A percentile compares a stretch with the other conserved stretches of the same genome.
Evolutionary conservation across 2,888 invertebrate genomes (phyloP).

Genomic region (Stenodera caucasica): DNA sequence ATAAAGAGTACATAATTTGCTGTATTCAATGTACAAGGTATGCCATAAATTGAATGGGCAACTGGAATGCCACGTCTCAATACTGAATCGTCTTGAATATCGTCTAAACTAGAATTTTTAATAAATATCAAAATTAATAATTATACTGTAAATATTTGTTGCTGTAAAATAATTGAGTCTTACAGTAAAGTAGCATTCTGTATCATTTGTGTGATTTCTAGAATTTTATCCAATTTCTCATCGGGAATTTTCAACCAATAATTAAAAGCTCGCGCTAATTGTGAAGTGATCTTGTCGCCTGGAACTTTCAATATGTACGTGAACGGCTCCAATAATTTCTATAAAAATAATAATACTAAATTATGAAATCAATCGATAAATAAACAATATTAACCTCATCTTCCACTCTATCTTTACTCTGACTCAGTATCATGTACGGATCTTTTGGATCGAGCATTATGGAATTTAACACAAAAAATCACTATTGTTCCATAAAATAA

Average conservation of each 20-base stretch:
- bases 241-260: slow-evolving; percentile 90
- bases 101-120: slow-evolving; percentile 77
- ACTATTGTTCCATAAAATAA: too few species aligned
- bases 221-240: slow-evolving; percentile 78
- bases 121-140: slow-evolving; percentile 16
- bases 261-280: slow-evolving; percentile 90
- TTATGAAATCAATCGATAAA: too few species aligned
- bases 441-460: too few species aligned
- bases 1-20: slow-evolving; percentile 94
- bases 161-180: slow-evolving; percentile 54
- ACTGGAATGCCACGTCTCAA: slow-evolving; percentile 92
- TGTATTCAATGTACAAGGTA: slow-evolving; percentile 93
- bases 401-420: too few species aligned
- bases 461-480: too few species aligned
- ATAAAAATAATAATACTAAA: too few species aligned
- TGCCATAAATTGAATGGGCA: slow-evolving; percentile 95
- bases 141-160: not conserved
- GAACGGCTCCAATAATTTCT: slow-evolving; percentile 88
- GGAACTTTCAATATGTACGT: slow-evolving; percentile 91
- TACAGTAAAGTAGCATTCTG: slow-evolving; percentile 96
- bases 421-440: too few species aligned
- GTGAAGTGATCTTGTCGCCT: slow-evolving; percentile 88
- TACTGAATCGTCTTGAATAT: slow-evolving; percentile 96
- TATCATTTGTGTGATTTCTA: slow-evolving; percentile 92
- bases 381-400: too few species aligned